phyloP scores from a whole-genome alignment of 92 coral and sea anemone species.

The Umimayanthus kanabou region DNA sequence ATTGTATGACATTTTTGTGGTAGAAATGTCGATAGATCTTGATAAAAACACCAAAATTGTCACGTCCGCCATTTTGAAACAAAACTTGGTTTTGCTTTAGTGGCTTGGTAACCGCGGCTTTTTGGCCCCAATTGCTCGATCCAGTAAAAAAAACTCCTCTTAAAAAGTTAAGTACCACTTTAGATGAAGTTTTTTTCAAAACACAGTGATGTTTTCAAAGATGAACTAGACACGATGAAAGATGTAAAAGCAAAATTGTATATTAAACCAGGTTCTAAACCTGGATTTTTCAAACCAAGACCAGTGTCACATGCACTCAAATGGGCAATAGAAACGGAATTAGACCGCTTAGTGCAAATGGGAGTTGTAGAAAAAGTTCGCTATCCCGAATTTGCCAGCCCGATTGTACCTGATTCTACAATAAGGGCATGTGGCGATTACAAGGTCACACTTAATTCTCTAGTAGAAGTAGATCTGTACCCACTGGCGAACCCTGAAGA shows the following conservation, averaged over 20 bases:
- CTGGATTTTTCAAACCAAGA: conserved; percentile 3
- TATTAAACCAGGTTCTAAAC: too few relatives aligned
- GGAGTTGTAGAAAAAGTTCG: background rate
- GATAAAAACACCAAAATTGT: too few relatives aligned
- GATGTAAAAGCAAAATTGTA: conserved; percentile 36
- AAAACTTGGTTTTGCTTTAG: too few relatives aligned
- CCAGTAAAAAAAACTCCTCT: too few relatives aligned
- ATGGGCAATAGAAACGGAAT: conserved; percentile 16
- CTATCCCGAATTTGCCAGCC: background rate
- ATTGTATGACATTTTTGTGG: too few relatives aligned
- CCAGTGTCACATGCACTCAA: background rate
- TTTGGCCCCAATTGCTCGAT: too few relatives aligned
- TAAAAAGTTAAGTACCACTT: conserved; percentile 13
- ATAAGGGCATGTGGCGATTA: conserved; percentile 54
- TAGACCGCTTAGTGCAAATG: conserved; percentile 34
- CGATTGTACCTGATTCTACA: conserved; percentile 46
- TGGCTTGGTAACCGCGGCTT: too few relatives aligned
- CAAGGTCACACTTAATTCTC: conserved; percentile 52
- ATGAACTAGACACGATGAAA: conserved; percentile 38
- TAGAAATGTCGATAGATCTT: too few relatives aligned
- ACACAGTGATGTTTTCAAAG: conserved; percentile 46
- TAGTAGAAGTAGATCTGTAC: conserved; percentile 44
- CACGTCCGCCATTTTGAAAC: too few relatives aligned
- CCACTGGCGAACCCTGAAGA: conserved; percentile 55
- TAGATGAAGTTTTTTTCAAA: conserved; percentile 33